Percentiles rank a stretch among this genome's conserved stretches.
Evolutionary conservation across 2,888 invertebrate genomes (phyloP).

Genomic region (Eretmocerus hayati): DNA sequence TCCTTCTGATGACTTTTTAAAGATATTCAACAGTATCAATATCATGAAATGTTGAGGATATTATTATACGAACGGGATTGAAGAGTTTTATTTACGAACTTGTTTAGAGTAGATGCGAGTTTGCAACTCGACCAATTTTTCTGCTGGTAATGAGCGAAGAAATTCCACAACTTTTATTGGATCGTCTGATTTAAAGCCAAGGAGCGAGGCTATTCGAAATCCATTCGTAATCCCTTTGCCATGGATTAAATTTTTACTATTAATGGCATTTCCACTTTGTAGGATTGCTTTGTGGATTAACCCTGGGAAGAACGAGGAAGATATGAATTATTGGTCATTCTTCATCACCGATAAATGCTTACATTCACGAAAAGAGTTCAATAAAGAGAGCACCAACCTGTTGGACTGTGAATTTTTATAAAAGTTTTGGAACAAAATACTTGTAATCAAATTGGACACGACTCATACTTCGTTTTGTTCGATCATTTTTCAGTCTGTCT

Average conservation of each 20-base stretch:
- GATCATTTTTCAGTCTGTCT: too few relatives aligned
- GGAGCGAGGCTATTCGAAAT: conserved; percentile 21
- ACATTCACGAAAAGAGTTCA: too few relatives aligned
- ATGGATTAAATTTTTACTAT: conserved; percentile 14
- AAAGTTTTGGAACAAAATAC: too few relatives aligned
- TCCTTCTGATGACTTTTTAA: not conserved
- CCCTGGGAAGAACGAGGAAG: conserved; percentile 20
- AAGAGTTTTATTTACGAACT: too few relatives aligned
- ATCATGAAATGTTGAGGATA: not conserved
- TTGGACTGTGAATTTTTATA: too few relatives aligned
- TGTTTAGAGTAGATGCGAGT: conserved; percentile 23
- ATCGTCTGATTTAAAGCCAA: conserved; percentile 28
- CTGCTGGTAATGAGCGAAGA: conserved; percentile 27
- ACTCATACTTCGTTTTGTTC: too few relatives aligned
- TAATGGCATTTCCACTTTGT: conserved; percentile 27
- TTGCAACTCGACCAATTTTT: conserved; percentile 35
- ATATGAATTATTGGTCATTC: not conserved
- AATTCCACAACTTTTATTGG: conserved; percentile 26
- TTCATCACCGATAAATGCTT: too few relatives aligned
- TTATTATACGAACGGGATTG: not conserved
- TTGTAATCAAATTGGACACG: too few relatives aligned
- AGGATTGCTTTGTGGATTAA: conserved; percentile 34
- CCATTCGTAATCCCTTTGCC: not conserved
- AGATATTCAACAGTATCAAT: not conserved
- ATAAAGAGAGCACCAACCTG: too few relatives aligned